phyloP scores from a whole-genome alignment of 2,888 invertebrate genomes.

The Sinohyriopsis cumingii region DNA sequence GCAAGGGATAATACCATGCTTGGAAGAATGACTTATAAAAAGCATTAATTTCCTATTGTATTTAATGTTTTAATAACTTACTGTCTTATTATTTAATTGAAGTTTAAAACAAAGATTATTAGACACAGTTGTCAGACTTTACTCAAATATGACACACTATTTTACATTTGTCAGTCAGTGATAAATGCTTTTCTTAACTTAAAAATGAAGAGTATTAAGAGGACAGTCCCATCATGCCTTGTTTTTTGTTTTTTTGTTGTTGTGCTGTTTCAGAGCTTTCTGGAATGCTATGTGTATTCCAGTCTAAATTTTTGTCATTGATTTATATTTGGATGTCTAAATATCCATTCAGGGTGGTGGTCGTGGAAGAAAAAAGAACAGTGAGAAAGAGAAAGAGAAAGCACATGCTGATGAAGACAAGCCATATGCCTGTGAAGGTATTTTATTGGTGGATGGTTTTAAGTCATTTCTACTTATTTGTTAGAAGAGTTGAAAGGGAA shows the following conservation, averaged over 20 bases:
- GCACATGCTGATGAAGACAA: conserved; percentile 77
- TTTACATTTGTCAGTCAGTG: no score
- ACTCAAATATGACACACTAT: no score
- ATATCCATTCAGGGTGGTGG: conserved; percentile 16
- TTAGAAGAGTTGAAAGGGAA: no score
- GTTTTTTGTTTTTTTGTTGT: not conserved
- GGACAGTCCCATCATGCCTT: not conserved
- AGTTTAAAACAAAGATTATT: no score
- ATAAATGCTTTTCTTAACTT: no score
- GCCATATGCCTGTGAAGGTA: conserved; percentile 93
- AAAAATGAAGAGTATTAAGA: not conserved
- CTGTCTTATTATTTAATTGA: no score
- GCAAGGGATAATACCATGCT: no score
- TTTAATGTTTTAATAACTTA: no score
- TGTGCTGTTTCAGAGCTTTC: not conserved
- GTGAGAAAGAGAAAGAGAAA: conserved; percentile 46
- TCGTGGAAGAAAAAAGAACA: conserved; percentile 52
- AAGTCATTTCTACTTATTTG: no score
- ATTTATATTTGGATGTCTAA: conserved; percentile 1
- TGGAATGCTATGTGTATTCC: not conserved
- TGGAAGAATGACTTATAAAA: no score
- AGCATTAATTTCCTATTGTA: no score
- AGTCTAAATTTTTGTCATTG: not conserved
- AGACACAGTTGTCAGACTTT: no score
- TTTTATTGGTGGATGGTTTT: conserved; percentile 70